Conservation (phyloP, 2,797 vertebrate genomes). For the Acipenser transmontanus region DNA sequence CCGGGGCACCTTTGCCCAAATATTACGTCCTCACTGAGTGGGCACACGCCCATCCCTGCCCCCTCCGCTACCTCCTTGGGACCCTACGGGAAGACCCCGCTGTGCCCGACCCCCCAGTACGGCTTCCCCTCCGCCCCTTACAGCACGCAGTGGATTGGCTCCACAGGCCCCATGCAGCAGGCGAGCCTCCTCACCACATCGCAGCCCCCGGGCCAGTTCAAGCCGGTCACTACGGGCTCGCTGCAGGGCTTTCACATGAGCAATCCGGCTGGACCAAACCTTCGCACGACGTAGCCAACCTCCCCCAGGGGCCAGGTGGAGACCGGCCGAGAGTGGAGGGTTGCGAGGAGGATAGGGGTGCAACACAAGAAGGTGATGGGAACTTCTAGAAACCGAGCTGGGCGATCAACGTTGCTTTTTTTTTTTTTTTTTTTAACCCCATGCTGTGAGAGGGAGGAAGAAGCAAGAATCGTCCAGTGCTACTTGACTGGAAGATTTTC, state of each 20-base stretch:
- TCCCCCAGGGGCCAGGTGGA: slow-evolving; percentile 30
- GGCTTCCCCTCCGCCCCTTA: slow-evolving; percentile 70
- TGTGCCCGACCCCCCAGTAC: slow-evolving; percentile 75
- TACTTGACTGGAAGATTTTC: too few species aligned
- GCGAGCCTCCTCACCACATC: slow-evolving; percentile 49
- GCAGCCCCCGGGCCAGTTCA: slow-evolving; percentile 73
- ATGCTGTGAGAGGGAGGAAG: slow-evolving; percentile 25
- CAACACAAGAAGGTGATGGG: slow-evolving; percentile 26
- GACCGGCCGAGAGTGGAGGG: slow-evolving; percentile 21
- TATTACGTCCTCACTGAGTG: slow-evolving; percentile 72
- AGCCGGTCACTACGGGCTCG: slow-evolving; percentile 64
- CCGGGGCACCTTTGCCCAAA: slow-evolving; percentile 81
- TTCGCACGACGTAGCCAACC: slow-evolving; percentile 78
- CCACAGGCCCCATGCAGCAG: slow-evolving; percentile 53
- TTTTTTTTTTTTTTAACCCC: slow-evolving; percentile 23
- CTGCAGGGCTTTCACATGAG: slow-evolving; percentile 83
- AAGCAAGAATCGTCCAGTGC: slow-evolving; percentile 4
- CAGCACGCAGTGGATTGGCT: slow-evolving; percentile 75
- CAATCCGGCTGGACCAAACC: slow-evolving; percentile 75
- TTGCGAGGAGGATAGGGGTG: slow-evolving; percentile 16
- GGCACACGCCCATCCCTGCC: slow-evolving; percentile 67
- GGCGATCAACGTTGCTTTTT: slow-evolving; percentile 26
- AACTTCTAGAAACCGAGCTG: slow-evolving; percentile 29
- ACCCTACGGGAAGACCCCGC: slow-evolving; percentile 74
- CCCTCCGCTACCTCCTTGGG: slow-evolving; percentile 73